These are phyloP conservation scores for Rhynchomys soricoides DNA, from an alignment of 2,113 vertebrate genomes.

Conservation along the genomic window DNA sequence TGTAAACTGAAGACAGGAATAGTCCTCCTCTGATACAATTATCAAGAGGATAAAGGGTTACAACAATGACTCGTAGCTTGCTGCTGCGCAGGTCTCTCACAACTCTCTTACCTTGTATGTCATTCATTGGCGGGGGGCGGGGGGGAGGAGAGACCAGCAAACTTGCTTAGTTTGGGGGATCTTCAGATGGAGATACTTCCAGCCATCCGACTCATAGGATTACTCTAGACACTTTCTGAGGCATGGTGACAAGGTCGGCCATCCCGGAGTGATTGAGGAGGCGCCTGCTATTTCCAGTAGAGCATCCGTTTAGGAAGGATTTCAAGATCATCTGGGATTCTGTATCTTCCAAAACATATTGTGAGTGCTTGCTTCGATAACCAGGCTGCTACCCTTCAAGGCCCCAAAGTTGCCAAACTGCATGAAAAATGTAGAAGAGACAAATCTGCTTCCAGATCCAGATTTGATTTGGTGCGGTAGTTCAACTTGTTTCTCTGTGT, in stretches of 20 bases:
- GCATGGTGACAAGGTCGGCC: neutral
- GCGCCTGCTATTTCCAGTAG: neutral
- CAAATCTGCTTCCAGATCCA: neutral
- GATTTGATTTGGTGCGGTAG: conserved; percentile 18
- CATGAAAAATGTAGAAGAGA: neutral
- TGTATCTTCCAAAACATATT: neutral
- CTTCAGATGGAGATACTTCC: neutral
- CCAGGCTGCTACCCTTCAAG: neutral
- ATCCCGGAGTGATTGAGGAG: neutral
- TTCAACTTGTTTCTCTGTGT: neutral
- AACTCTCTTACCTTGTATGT: neutral
- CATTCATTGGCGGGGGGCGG: too few species aligned
- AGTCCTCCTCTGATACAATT: neutral
- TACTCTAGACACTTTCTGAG: neutral
- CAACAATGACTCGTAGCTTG: neutral
- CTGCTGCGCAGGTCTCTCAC: neutral
- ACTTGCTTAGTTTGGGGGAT: neutral
- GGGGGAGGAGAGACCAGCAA: fast-evolving
- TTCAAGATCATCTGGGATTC: neutral
- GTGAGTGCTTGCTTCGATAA: neutral
- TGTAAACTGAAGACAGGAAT: neutral
- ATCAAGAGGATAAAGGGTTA: neutral
- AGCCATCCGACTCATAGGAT: neutral
- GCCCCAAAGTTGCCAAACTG: neutral
- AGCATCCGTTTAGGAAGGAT: neutral